These are phyloP conservation scores for Galaxias olidus DNA, from an alignment of 2,797 vertebrate species.

Conservation along the genomic window DNA sequence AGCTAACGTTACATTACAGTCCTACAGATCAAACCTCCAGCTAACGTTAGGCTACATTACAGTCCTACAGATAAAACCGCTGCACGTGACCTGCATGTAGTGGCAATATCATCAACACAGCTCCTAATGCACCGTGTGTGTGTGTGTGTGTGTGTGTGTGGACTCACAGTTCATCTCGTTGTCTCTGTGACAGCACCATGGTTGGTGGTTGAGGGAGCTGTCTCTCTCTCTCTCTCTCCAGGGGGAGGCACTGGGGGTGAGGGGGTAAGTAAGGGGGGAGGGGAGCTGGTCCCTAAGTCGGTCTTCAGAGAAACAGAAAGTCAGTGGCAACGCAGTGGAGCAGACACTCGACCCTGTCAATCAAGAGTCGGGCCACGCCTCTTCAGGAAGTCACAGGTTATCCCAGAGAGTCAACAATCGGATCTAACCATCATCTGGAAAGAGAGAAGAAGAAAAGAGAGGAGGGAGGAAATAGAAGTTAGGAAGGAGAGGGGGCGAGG, in stretches of 20 bases:
- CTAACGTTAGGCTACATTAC: background rate
- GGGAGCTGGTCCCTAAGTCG: slow-evolving; percentile 49
- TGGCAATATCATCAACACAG: too few species aligned
- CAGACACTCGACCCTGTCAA: slow-evolving; percentile 38
- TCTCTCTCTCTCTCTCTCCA: slow-evolving; percentile 68
- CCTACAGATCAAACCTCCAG: too few species aligned
- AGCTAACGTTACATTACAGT: background rate
- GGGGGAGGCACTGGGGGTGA: slow-evolving; percentile 60
- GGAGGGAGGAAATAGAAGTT: background rate
- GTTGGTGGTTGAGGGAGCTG: slow-evolving; percentile 79
- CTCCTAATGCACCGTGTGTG: slow-evolving; percentile 21
- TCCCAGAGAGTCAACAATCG: slow-evolving; percentile 39
- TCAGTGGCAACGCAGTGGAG: slow-evolving; percentile 49
- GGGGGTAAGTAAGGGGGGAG: slow-evolving; percentile 31
- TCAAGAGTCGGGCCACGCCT: slow-evolving; percentile 28
- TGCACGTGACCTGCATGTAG: too few species aligned
- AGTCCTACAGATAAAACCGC: too few species aligned
- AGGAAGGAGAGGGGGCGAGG: slow-evolving; percentile 6
- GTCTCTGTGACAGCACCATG: slow-evolving; percentile 99
- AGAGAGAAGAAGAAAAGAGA: background rate
- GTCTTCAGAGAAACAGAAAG: slow-evolving; percentile 48
- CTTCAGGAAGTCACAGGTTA: slow-evolving; percentile 31
- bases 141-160: slow-evolving; percentile 38
- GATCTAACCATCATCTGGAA: slow-evolving; percentile 51
- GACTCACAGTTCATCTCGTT: slow-evolving; percentile 99